phyloP scores from a whole-genome alignment of 2,113 vertebrate species.

The Bos javanicus region DNA sequence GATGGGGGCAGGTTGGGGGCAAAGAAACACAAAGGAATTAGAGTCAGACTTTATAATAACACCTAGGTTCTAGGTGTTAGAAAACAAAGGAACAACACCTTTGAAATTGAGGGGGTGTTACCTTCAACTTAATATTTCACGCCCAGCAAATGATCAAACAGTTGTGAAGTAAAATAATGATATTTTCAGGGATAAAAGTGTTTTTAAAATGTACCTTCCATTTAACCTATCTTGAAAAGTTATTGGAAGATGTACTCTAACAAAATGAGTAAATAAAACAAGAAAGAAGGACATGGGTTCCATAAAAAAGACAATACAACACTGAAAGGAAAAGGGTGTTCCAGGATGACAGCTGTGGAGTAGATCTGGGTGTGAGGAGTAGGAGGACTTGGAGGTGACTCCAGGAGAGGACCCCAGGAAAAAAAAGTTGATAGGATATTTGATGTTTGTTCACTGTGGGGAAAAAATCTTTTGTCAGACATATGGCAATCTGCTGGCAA shows the following conservation, averaged over 20 bases:
- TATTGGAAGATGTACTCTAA: background rate
- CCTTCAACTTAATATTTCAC: background rate
- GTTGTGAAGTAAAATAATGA: background rate
- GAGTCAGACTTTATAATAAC: background rate
- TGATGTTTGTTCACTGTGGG: background rate
- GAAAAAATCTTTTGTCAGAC: background rate
- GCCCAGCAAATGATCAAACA: background rate
- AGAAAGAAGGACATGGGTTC: background rate
- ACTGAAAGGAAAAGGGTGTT: background rate
- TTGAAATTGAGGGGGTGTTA: background rate
- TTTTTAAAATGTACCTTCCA: background rate
- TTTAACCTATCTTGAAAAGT: background rate
- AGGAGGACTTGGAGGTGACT: background rate
- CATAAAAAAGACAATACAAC: background rate
- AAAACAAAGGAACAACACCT: background rate
- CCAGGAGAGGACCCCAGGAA: background rate
- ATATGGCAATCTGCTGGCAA: background rate
- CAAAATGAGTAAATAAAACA: background rate
- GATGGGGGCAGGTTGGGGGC: background rate
- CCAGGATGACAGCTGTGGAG: too few species aligned
- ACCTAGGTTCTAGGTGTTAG: background rate
- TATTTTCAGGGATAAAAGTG: background rate
- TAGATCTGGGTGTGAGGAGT: background rate
- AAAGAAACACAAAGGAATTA: background rate
- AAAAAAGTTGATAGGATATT: background rate